Evolutionary conservation across 23 tunicate species (phyloP).

Genomic region (Styela clava): DNA sequence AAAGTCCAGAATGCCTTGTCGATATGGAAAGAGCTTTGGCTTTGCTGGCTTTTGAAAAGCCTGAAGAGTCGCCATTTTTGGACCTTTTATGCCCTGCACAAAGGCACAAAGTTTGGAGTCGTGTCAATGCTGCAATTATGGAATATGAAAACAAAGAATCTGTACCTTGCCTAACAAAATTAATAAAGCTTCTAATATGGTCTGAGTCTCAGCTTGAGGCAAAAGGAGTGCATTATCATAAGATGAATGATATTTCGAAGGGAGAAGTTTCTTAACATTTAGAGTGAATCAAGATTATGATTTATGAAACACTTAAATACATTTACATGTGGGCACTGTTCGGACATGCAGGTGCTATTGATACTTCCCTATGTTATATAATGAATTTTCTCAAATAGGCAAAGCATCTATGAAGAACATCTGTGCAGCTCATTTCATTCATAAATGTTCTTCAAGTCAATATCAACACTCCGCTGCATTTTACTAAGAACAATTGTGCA

Average conservation of each 20-base stretch:
- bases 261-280: constrained; percentile 22
- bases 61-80: constrained; percentile 86
- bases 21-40: constrained; percentile 92
- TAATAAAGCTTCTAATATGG: constrained; percentile 70
- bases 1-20: constrained; percentile 78
- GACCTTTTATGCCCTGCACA: constrained; percentile 77
- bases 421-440: too few species aligned
- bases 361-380: too few species aligned
- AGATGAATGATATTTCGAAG: constrained; percentile 61
- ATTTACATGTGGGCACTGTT: too few species aligned
- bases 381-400: too few species aligned
- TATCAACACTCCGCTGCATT: too few species aligned
- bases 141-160: constrained; percentile 65
- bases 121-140: constrained; percentile 73
- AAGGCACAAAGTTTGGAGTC: constrained; percentile 94
- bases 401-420: too few species aligned
- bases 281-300: not conserved
- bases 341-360: too few species aligned
- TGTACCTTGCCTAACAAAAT: constrained; percentile 54
- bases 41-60: constrained; percentile 81
- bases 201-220: constrained; percentile 85
- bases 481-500: too few species aligned
- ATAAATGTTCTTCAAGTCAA: too few species aligned
- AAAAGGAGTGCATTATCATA: constrained; percentile 55
- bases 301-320: too few species aligned